Base-by-base conservation (phyloP, 1,140 invertebrate species). In the Octopus bimaculoides region DNA sequence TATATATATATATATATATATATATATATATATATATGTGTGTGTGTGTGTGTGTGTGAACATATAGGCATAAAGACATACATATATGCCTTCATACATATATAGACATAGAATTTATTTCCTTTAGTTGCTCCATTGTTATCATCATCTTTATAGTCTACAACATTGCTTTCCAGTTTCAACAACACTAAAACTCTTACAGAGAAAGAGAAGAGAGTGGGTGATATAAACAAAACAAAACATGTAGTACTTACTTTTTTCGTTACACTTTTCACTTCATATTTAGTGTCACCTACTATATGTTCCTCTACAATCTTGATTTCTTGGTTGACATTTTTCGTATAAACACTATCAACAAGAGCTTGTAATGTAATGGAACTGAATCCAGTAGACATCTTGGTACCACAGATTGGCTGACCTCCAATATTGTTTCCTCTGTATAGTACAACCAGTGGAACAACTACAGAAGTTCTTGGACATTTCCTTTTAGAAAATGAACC, bases 391-490 rank as follows among this genome's bases (percentile, higher is more conserved):
- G 17, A 55, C 12, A 78, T 54, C 20, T 52, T 66, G 41, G 78
- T 41, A 74, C 81, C 78, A 78, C 79, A 81, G 12, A 61, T 75
- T 17, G 83, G 77, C 4, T 75, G 52, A n/a, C 81, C 5, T 26
- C 61, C 54, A 5, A 73, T 75, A 8, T 66, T 75, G 4, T 69
- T 69, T 69, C 78, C 80, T 76, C 69, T 66, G 52, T 82, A 84
- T 26, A 77, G 74, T 12, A 86, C 77, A 5, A 79, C 82, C 20
- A 86, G 14, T 41, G 76, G 66, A 10, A 79, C 78, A 26, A 86
- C 77, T 12, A 55, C 41, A 10, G 56, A 76, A 12, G 77, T 80
- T 54, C 76, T 78, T 0, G 81, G 66, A 78, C 85, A 86, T 79
- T 81, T 82, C 74, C 82, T 83, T 52, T 78, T 80, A 4, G 6